These are phyloP conservation scores for Ptychoptera contaminata DNA, from an alignment of 2,888 invertebrate genomes.

Conservation along the genomic window DNA sequence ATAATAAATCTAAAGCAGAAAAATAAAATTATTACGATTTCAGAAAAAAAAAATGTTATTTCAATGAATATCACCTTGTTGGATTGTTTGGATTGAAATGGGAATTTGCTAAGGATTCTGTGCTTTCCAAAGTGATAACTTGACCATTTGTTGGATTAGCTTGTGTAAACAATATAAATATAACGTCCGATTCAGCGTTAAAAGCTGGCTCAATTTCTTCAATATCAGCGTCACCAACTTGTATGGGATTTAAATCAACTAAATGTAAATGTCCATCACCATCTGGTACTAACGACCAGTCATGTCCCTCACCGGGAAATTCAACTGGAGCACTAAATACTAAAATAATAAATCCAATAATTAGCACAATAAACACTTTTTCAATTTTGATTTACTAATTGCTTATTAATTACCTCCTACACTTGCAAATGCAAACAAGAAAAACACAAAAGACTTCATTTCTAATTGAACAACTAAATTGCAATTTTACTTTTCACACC, in stretches of 20 bases:
- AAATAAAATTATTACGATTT: too few species aligned
- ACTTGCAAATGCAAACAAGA: too few species aligned
- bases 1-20: constrained; percentile 28
- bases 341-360: too few species aligned
- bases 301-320: not conserved
- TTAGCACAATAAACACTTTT: too few species aligned
- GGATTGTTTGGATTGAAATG: constrained; percentile 13
- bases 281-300: constrained; percentile 9
- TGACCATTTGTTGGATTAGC: constrained; percentile 10
- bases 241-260: not conserved
- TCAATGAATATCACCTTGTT: constrained; percentile 7
- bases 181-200: constrained; percentile 18
- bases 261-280: constrained; percentile 7
- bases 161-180: constrained; percentile 29
- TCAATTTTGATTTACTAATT: too few species aligned
- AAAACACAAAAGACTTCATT: too few species aligned
- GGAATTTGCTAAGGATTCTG: constrained; percentile 10
- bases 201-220: constrained; percentile 3
- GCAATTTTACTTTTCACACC: too few species aligned
- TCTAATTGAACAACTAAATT: too few species aligned
- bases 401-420: too few species aligned
- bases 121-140: constrained; percentile 10
- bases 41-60: too few species aligned
- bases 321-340: too few species aligned
- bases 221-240: too few species aligned